phyloP scores from a whole-genome alignment of 2,113 vertebrate species.

The Peucedramus taeniatus region DNA sequence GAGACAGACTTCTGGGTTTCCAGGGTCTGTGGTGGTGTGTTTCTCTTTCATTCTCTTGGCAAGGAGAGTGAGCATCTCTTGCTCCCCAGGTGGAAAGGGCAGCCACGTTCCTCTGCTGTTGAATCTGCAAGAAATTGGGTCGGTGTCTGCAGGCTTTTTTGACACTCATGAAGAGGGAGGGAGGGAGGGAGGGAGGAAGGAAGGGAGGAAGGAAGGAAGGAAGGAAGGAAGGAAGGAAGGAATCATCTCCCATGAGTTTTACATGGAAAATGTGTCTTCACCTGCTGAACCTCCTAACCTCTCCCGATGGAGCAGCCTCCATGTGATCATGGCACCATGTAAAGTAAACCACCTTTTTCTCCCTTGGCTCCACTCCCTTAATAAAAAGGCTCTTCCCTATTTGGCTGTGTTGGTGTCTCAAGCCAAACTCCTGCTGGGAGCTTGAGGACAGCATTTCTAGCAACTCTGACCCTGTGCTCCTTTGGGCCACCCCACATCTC shows the following conservation, averaged over 20 bases:
- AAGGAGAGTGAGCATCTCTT: neutral
- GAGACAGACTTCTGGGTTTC: neutral
- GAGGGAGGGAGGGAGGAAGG: rapidly evolving
- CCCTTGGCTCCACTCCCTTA: neutral
- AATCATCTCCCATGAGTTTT: neutral
- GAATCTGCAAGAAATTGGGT: neutral
- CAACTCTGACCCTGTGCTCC: neutral
- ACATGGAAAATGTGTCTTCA: neutral
- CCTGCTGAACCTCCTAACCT: neutral
- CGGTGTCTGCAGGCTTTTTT: neutral
- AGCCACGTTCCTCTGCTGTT: neutral
- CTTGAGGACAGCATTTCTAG: neutral
- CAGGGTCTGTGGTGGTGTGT: rapidly evolving
- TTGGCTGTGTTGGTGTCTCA: neutral
- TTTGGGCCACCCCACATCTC: neutral
- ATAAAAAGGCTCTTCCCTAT: neutral
- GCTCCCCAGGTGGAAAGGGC: neutral
- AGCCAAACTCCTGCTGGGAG: neutral
- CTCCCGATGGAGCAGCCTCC: neutral
- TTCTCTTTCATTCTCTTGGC: neutral
- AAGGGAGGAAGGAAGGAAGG: neutral
- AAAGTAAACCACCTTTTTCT: neutral
- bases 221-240: neutral
- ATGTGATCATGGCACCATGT: neutral
- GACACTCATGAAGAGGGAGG: neutral